A percentile compares a stretch with the other conserved stretches of the same genome.
These are phyloP conservation scores for Akabosia matsudoensis DNA, from an alignment of 1,140 invertebrate genomes.

Conservation along the genomic window DNA sequence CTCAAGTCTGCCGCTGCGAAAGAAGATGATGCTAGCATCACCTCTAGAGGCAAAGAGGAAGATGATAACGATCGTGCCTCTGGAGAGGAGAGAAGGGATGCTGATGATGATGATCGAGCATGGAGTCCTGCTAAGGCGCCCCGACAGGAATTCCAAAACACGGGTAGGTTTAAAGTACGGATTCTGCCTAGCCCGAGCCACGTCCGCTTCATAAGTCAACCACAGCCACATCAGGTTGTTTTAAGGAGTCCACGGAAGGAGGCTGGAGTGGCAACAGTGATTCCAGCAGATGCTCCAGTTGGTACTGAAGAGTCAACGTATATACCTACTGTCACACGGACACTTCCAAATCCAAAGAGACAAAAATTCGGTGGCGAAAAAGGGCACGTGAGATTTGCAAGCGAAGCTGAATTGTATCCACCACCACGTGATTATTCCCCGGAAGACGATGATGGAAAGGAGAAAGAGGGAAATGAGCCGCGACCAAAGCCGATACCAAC, in stretches of 20 bases:
- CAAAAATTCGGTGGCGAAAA: neutral
- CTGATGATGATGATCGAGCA: neutral
- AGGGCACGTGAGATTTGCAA: conserved; percentile 5
- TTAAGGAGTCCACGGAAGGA: conserved; percentile 15
- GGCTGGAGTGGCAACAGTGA: conserved; percentile 19
- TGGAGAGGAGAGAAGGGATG: neutral
- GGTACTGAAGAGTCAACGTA: neutral
- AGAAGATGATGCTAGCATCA: neutral
- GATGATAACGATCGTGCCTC: neutral
- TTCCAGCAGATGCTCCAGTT: conserved; percentile 14
- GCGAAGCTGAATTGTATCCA: conserved; percentile 2
- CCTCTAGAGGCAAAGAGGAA: neutral
- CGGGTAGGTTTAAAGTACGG: conserved; percentile 5
- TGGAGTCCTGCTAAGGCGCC: conserved; percentile 14
- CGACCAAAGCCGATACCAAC: neutral
- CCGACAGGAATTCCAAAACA: neutral
- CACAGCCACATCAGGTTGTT: neutral
- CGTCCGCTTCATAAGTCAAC: conserved; percentile 17
- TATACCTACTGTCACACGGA: neutral
- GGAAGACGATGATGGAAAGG: neutral
- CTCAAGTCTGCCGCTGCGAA: neutral
- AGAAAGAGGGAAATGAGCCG: neutral
- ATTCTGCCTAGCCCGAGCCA: conserved; percentile 16
- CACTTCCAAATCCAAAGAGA: neutral
- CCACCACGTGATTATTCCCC: conserved; percentile 13